Conservation (phyloP, 2,888 invertebrate species). For the Leptinotarsa peninsularis region DNA sequence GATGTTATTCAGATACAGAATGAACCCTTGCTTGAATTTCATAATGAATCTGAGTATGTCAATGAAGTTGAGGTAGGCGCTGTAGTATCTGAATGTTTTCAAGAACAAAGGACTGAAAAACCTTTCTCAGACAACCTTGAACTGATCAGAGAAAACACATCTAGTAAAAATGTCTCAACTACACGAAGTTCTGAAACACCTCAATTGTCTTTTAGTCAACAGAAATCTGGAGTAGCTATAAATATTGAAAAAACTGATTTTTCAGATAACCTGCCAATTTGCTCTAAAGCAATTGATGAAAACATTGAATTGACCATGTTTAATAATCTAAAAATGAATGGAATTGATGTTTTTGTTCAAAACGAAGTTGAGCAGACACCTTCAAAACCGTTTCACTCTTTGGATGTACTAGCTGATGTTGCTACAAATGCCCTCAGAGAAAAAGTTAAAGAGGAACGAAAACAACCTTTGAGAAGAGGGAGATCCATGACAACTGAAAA, state of each 20-base stretch:
- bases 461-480: constrained; percentile 6
- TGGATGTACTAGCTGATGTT: constrained; percentile 5
- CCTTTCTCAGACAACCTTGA: background rate
- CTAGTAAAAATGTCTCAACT: background rate
- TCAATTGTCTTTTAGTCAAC: background rate
- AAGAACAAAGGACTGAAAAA: background rate
- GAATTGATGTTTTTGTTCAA: background rate
- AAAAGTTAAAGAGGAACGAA: constrained; percentile 5
- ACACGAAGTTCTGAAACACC: background rate
- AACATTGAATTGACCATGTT: background rate
- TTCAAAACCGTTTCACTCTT: background rate
- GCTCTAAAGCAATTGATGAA: background rate
- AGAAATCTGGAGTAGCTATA: background rate
- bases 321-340: background rate
- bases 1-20: background rate
- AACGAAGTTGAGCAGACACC: background rate
- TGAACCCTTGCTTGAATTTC: background rate
- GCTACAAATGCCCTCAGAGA: constrained; percentile 1
- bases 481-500: background rate
- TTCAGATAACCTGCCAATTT: background rate
- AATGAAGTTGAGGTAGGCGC: constrained; percentile 3
- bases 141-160: background rate
- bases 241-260: background rate
- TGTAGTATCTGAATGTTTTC: no score
- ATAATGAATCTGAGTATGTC: background rate